Conservation (phyloP, 2,797 vertebrate species). For the Malurus leucopterus region DNA sequence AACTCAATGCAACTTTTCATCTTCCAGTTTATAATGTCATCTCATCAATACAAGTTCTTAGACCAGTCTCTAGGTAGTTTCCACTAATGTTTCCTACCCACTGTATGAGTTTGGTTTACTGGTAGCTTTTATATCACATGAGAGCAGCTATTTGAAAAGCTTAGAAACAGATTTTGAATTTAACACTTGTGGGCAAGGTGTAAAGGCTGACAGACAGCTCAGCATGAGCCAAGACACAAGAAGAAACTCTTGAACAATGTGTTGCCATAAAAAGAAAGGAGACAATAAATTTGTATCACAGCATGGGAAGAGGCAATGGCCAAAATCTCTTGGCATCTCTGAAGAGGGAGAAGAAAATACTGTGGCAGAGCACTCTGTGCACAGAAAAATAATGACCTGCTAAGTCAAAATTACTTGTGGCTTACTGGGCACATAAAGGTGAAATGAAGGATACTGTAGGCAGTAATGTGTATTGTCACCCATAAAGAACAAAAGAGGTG, state of each 20-base stretch:
- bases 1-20: neutral
- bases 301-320: neutral
- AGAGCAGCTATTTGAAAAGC: neutral
- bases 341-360: neutral
- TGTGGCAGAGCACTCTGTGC: neutral
- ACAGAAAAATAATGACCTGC: neutral
- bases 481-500: neutral
- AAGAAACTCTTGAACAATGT: neutral
- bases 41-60: neutral
- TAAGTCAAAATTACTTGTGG: neutral
- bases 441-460: neutral
- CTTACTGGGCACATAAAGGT: neutral
- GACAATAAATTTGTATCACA: neutral
- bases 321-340: neutral
- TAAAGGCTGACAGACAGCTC: constrained; percentile 36
- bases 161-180: constrained; percentile 21
- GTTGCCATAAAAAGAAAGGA: neutral
- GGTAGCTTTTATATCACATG: neutral
- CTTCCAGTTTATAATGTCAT: neutral
- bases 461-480: neutral
- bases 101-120: neutral
- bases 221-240: neutral
- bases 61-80: neutral
- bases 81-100: neutral
- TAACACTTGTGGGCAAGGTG: neutral